These are phyloP conservation scores for Xiphorhynchus erythropygius DNA, from an alignment of 2,797 vertebrate species.

Conservation along the genomic window DNA sequence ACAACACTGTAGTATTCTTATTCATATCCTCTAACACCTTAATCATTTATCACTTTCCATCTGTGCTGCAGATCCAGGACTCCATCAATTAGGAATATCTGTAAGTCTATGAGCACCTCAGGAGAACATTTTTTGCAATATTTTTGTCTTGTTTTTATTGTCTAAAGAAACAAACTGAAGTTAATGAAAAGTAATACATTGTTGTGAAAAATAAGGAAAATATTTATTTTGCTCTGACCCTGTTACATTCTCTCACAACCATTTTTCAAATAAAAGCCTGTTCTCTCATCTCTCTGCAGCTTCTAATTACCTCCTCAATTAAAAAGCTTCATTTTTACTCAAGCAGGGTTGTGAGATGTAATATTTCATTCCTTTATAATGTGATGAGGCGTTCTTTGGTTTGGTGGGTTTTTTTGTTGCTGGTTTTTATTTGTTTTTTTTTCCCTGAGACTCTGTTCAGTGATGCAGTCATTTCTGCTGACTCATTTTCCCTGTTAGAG, in stretches of 20 bases:
- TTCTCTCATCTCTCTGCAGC: not conserved
- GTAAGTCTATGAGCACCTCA: not conserved
- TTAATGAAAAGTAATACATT: slow-evolving; percentile 2
- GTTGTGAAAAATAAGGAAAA: not conserved
- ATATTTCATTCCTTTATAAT: not conserved
- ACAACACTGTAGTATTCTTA: not conserved
- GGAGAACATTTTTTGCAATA: not conserved
- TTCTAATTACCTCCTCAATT: slow-evolving; percentile 5
- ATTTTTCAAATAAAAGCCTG: slow-evolving; percentile 7
- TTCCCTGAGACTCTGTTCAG: not conserved
- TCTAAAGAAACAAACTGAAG: not conserved
- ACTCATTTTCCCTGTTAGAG: not conserved
- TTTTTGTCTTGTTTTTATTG: not conserved
- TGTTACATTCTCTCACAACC: not conserved
- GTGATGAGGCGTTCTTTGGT: not conserved
- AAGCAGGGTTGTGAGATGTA: not conserved
- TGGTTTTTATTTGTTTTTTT: not conserved
- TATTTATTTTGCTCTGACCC: not conserved
- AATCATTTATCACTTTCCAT: slow-evolving; percentile 29
- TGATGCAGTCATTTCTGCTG: slow-evolving; percentile 1
- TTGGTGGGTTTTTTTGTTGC: no score
- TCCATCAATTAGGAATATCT: not conserved
- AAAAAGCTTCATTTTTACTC: slow-evolving; percentile 32
- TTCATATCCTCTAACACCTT: slow-evolving; percentile 37
- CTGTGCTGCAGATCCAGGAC: not conserved